Percentiles rank a stretch among this genome's conserved stretches.
phyloP scores from a whole-genome alignment of 2,797 vertebrate species.

The Lacerta bilineata region DNA sequence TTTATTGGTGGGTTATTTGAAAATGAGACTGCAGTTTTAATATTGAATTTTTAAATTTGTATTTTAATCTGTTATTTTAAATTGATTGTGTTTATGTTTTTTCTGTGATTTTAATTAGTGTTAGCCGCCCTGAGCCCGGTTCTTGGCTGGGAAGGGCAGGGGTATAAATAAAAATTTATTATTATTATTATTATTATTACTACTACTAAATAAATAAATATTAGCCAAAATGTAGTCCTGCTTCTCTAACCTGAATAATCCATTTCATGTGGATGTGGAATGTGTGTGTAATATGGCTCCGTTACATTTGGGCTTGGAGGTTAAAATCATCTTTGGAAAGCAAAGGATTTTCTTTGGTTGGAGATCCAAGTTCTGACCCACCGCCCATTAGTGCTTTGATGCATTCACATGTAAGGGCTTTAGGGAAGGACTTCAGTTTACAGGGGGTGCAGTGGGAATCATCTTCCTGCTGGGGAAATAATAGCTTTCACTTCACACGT shows the following conservation, averaged over 20 bases:
- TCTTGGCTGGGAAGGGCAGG: too few relatives aligned
- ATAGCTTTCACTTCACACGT: slow-evolving; percentile 37
- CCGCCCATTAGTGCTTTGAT: slow-evolving; percentile 31
- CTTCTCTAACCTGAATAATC: too few relatives aligned
- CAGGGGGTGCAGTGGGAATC: slow-evolving; percentile 53
- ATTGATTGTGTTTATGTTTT: too few relatives aligned
- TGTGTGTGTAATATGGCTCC: not conserved
- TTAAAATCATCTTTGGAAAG: slow-evolving; percentile 44
- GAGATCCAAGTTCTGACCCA: slow-evolving; percentile 30
- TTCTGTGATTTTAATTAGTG: too few relatives aligned
- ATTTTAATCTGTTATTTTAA: too few relatives aligned
- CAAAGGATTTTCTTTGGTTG: slow-evolving; percentile 11
- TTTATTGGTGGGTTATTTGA: too few relatives aligned
- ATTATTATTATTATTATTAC: too few relatives aligned
- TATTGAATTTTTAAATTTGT: too few relatives aligned
- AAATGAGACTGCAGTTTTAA: too few relatives aligned
- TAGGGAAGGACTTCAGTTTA: slow-evolving; percentile 26
- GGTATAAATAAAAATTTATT: too few relatives aligned
- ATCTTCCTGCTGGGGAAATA: slow-evolving; percentile 68
- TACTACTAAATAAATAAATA: not conserved
- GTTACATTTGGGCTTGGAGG: slow-evolving; percentile 12
- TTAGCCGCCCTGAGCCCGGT: too few relatives aligned
- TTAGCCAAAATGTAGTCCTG: not conserved
- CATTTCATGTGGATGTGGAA: not conserved
- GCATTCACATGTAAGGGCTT: slow-evolving; percentile 35